These are phyloP conservation scores for Chrysolina americana DNA, from an alignment of 2,888 invertebrate genomes.

Conservation along the genomic window DNA sequence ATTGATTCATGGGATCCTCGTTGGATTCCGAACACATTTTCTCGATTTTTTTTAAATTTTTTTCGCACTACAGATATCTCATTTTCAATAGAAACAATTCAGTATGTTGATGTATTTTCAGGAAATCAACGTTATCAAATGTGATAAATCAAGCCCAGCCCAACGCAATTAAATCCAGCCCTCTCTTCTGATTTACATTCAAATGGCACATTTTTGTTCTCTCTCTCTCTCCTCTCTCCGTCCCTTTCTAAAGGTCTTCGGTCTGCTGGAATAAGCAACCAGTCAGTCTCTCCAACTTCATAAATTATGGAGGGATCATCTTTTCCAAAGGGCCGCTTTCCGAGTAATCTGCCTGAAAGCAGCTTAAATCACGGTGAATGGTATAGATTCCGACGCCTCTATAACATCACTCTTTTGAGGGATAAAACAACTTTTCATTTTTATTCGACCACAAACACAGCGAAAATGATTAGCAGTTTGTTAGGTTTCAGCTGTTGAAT, in stretches of 20 bases:
- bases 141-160: not conserved
- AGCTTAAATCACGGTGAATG: constrained; percentile 63
- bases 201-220: constrained; percentile 12
- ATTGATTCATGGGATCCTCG: too few species aligned
- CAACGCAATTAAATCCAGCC: constrained; percentile 1
- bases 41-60: too few species aligned
- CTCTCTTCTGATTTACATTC: constrained; percentile 10
- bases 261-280: constrained; percentile 36
- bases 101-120: too few species aligned
- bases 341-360: constrained; percentile 63
- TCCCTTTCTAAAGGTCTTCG: not conserved
- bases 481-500: constrained; percentile 1
- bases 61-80: too few species aligned
- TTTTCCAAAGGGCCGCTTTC: constrained; percentile 54
- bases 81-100: too few species aligned
- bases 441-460: constrained; percentile 42
- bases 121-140: too few species aligned
- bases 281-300: constrained; percentile 55
- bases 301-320: constrained; percentile 59
- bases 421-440: constrained; percentile 55
- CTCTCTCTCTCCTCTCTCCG: constrained; percentile 4
- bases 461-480: constrained; percentile 26
- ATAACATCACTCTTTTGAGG: constrained; percentile 53
- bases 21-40: too few species aligned
- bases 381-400: constrained; percentile 50